Conservation (phyloP, 2,888 invertebrate species). For the Acanthosepion esculentum region DNA sequence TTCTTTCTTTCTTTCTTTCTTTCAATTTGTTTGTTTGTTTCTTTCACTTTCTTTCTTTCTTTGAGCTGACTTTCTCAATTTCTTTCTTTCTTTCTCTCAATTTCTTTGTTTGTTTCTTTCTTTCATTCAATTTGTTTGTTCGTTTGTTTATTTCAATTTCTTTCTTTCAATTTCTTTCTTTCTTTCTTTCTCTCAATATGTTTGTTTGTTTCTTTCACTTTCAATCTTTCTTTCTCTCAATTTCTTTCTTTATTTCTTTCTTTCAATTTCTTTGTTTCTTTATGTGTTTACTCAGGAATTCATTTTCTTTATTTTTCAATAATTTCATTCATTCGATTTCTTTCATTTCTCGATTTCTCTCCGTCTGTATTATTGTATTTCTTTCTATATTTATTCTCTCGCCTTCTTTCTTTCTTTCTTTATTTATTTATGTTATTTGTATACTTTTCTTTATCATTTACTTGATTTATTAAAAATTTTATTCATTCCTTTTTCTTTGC, state of each 20-base stretch:
- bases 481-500: too few relatives aligned
- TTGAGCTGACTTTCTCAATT: too few relatives aligned
- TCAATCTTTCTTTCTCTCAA: neutral
- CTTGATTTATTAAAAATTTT: too few relatives aligned
- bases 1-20: neutral
- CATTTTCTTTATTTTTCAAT: too few relatives aligned
- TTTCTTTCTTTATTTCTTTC: neutral
- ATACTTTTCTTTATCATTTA: too few relatives aligned
- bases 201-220: too few relatives aligned
- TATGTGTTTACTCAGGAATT: neutral
- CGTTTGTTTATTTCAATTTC: accelerated
- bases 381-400: neutral
- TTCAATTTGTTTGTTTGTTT: neutral
- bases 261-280: neutral
- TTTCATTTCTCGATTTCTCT: neutral
- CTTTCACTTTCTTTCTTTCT: too few relatives aligned
- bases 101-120: neutral
- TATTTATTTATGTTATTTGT: too few relatives aligned
- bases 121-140: too few relatives aligned
- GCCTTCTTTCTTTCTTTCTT: too few relatives aligned
- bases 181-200: too few relatives aligned
- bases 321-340: too few relatives aligned
- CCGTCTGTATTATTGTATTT: neutral
- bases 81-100: neutral
- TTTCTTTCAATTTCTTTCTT: neutral